Conservation (phyloP, 2,888 invertebrate species). For the Oscheius sp. region DNA sequence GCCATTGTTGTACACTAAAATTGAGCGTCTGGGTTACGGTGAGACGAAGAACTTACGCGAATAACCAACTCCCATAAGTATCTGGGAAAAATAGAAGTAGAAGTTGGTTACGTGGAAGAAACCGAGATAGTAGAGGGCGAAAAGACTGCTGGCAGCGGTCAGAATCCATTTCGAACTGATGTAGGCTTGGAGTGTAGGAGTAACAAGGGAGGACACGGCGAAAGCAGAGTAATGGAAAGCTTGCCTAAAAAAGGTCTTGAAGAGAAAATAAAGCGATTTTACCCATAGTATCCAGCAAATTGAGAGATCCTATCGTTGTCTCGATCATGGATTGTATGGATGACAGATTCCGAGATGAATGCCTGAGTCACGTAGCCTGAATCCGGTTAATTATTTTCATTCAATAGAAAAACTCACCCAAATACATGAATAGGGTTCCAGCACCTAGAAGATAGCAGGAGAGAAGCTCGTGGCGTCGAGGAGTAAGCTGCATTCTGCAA, state of each 20-base stretch:
- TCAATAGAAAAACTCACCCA: constrained; percentile 28
- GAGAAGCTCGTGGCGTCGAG: constrained; percentile 51
- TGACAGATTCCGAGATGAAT: constrained; percentile 50
- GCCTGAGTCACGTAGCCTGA: constrained; percentile 37
- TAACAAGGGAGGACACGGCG: constrained; percentile 46
- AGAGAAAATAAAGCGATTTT: not conserved
- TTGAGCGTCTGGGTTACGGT: not conserved
- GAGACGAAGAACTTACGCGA: constrained; percentile 45
- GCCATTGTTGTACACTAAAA: constrained; percentile 54
- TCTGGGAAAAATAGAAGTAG: constrained; percentile 54
- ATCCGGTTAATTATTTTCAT: not conserved
- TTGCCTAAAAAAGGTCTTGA: constrained; percentile 39
- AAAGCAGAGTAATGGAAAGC: constrained; percentile 52
- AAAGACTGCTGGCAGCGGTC: constrained; percentile 45
- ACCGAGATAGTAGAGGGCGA: constrained; percentile 52
- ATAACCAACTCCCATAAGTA: constrained; percentile 54
- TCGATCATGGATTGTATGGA: constrained; percentile 44
- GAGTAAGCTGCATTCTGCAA: constrained; percentile 33
- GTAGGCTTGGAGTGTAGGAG: constrained; percentile 52
- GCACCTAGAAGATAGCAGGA: constrained; percentile 48
- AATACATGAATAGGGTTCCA: constrained; percentile 51
- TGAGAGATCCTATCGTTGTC: constrained; percentile 47
- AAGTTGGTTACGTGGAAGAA: constrained; percentile 52
- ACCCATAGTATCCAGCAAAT: constrained; percentile 57
- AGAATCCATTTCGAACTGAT: constrained; percentile 52